Conservation (phyloP, 2,888 invertebrate species). For the Oligia strigilis region DNA sequence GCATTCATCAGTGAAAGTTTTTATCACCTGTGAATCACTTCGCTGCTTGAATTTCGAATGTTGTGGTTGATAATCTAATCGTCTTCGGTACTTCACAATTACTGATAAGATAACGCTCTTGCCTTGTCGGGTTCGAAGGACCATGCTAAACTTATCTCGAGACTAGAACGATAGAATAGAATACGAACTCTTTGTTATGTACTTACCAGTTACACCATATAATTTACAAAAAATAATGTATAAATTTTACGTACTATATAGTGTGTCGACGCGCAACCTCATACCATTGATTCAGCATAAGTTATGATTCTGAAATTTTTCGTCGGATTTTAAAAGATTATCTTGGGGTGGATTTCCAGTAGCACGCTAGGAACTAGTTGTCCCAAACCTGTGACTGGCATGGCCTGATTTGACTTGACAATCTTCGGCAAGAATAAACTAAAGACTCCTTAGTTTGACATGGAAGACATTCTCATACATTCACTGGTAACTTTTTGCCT, state of each 20-base stretch:
- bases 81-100: not conserved
- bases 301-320: too few relatives aligned
- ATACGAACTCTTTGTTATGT: not conserved
- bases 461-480: not conserved
- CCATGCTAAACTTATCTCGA: not conserved
- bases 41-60: conserved; percentile 27
- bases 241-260: not conserved
- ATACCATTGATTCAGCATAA: too few relatives aligned
- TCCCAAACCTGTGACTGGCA: not conserved
- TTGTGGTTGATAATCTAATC: not conserved
- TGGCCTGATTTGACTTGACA: not conserved
- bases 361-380: not conserved
- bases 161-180: not conserved
- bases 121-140: not conserved
- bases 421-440: not conserved
- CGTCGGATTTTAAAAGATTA: not conserved
- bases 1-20: conserved; percentile 52
- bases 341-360: not conserved
- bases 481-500: not conserved
- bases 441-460: not conserved
- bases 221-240: not conserved
- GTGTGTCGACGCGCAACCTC: too few relatives aligned
- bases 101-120: not conserved
- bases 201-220: not conserved
- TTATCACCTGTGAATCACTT: conserved; percentile 12